These are phyloP conservation scores for Heterotis niloticus DNA, from an alignment of 2,113 vertebrate genomes.

Conservation along the genomic window DNA sequence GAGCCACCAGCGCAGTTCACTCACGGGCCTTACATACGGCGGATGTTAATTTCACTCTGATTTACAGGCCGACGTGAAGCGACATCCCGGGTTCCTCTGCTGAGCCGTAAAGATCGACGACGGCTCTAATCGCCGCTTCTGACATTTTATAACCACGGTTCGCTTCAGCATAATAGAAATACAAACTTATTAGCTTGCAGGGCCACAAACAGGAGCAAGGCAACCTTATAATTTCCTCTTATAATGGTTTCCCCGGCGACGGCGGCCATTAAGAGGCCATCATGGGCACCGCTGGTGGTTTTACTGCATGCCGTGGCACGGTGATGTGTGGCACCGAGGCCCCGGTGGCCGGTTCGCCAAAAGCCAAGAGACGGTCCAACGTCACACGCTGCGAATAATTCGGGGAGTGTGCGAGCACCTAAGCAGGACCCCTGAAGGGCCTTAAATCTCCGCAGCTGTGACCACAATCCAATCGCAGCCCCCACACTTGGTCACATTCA, in stretches of 20 bases:
- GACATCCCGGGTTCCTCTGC: constrained; percentile 16
- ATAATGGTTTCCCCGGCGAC: not conserved
- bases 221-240: constrained; percentile 8
- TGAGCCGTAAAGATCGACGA: not conserved
- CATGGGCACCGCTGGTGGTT: constrained; percentile 24
- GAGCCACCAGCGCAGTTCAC: too few species aligned
- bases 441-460: too few species aligned
- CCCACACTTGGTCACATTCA: too few species aligned
- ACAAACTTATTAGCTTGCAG: constrained; percentile 18
- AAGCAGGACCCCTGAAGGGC: too few species aligned
- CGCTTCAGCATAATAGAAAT: constrained; percentile 19
- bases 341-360: too few species aligned
- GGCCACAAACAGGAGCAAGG: constrained; percentile 6
- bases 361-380: too few species aligned
- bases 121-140: constrained; percentile 3
- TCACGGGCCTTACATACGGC: too few species aligned
- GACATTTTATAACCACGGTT: constrained; percentile 24
- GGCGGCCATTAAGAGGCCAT: constrained; percentile 24
- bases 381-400: too few species aligned
- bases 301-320: constrained; percentile 3
- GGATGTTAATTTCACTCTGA: too few species aligned
- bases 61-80: too few species aligned
- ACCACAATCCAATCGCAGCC: too few species aligned
- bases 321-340: not conserved
- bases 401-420: too few species aligned